Base-by-base conservation (phyloP, 2,113 vertebrate genomes). In the Spilogale gracilis region DNA sequence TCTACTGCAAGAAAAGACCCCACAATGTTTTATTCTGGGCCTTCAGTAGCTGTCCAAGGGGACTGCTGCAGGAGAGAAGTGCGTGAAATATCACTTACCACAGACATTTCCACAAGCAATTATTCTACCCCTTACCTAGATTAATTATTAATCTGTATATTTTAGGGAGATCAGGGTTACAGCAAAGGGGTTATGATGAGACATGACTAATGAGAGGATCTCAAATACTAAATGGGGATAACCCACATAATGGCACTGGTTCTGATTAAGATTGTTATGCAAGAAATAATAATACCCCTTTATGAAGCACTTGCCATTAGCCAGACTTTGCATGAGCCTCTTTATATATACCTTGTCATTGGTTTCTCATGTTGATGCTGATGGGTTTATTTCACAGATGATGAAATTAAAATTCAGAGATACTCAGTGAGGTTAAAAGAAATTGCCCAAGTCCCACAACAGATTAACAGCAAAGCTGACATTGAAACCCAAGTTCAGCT, bases 61-160 rank as follows among this genome's bases (percentile, higher is more conserved):
- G 65, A 32, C 30, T 84, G 63, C 18, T 84, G 2, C 71, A 45
- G 56, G 43, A 91, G 32, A 56, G 89, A 84, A 76, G 61, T 65
- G 9, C 4, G 16, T 94, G 61, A 80, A 78, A 60, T 84, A 79
- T 67, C 86, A 85, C 78, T 96, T n/a, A 88, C 54, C 86, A 76
- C n/a, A 85, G 85, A 87, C 9, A 56, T 84, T 95, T 69, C 86
- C 94, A 92, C 80, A 92, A 97, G 80, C 43, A 85, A 93, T 78
- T 48, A 81, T 95, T 94, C 65, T 43, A 50, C 45, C 14, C 11
- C 50, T 89, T 80, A 84, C 32, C 61, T 84, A n/a, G 58, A 69
- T 95, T 81, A 71, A 95, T 95, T 84, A 94, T 94, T 81, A 89
- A 83, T 85, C 45, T 48, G 65, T 52, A 9, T 90, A 69, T 89